Base-by-base conservation (phyloP, 1,140 invertebrate genomes). In the Lepidurus couesii region DNA sequence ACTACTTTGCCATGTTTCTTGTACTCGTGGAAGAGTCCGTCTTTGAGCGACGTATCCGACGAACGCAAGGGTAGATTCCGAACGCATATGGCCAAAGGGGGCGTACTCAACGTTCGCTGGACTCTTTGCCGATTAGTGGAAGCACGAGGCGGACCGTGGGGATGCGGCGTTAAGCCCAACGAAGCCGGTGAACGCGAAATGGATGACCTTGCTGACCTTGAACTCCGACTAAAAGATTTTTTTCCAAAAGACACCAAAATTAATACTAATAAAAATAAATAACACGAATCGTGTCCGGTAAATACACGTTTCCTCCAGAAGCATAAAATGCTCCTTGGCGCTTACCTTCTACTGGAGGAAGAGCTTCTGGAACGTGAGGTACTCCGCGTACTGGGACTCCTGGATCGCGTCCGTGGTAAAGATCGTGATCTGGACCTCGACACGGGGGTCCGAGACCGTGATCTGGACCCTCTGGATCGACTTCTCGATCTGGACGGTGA, bases 1-100 rank as follows among this genome's bases (percentile, higher is more conserved):
- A 94, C 94, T 82, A 98, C 95, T 88, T 98, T 98, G 42, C 96
- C 96, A 86, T 98, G 95, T 83, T 98, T 98, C 87, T 98, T 98
- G 88, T 98, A 98, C 86, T 98, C 96, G 87, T 98, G 96, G 87
- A 96, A 98, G 79, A 98, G 89, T 79, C 96, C 96, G 87, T 98
- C 97, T 87, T 98, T 96, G 79, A 98, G 88, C 80, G 95, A 97
- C 80, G 95, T 96, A 86, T 96, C 94, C 86, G 89, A 90, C 80
- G 95, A 97, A 81, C 95, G 88, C 74, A 92, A 89, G 78, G 95
- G 95, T 81, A 98, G 86, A 85, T 97, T 96, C 81, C 92, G 89
- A 76, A 98, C 95, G 86, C 94, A 95, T 83, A 98, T 97, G 73
- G 94, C 95, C 79, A 96, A 86, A 45, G 93, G 92, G 80, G 91